phyloP scores from a whole-genome alignment of 2,797 vertebrate species.

The Crenichthys baileyi region DNA sequence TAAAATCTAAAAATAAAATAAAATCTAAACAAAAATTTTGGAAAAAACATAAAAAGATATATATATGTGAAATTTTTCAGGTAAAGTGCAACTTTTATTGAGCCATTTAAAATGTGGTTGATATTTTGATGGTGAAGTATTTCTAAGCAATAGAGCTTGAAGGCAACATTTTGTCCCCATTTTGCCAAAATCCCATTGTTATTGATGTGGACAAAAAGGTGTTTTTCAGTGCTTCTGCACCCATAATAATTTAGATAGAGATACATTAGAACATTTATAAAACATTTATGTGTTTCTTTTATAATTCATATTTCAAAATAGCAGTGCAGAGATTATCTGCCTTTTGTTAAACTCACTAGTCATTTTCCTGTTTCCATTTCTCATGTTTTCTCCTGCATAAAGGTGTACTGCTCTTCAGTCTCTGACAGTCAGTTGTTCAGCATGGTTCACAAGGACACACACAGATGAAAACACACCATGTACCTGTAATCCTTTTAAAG shows the following conservation, averaged over 20 bases:
- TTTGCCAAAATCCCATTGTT: neutral
- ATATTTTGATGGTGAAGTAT: no score
- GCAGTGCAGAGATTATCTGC: neutral
- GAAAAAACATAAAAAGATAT: no score
- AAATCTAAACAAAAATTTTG: no score
- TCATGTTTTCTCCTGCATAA: constrained; percentile 25
- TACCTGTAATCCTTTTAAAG: constrained; percentile 40
- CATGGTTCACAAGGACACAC: constrained; percentile 30
- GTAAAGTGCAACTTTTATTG: no score
- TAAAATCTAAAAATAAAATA: no score
- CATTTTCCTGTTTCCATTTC: no score
- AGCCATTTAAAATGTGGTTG: no score
- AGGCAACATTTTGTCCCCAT: neutral
- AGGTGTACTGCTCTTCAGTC: constrained; percentile 2
- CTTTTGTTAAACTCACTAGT: neutral
- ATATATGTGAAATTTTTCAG: no score
- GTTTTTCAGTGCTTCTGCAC: neutral
- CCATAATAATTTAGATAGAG: neutral
- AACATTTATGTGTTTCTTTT: neutral
- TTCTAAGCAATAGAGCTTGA: neutral
- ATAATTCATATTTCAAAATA: neutral
- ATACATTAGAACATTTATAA: neutral
- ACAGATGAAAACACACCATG: constrained; percentile 32
- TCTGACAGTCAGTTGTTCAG: constrained; percentile 30
- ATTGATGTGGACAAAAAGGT: neutral